These are phyloP conservation scores for Agapetus fuscipes DNA, from an alignment of 2,888 invertebrate species.

Conservation along the genomic window DNA sequence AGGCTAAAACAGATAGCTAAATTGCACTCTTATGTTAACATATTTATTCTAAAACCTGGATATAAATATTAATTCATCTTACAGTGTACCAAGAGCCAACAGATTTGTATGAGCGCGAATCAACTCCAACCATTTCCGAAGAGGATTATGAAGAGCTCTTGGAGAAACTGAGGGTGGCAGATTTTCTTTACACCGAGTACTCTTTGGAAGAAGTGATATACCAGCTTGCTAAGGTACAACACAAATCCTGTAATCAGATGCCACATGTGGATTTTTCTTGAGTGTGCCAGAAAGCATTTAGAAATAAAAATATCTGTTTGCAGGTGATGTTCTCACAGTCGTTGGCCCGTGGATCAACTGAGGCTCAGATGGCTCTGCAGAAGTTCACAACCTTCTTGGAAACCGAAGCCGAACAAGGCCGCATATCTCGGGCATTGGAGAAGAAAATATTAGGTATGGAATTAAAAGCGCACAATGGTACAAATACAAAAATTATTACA, in stretches of 20 bases:
- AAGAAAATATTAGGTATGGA: slow-evolving; percentile 65
- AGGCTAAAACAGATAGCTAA: no score
- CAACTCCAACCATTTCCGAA: slow-evolving; percentile 27
- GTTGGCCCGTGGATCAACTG: slow-evolving; percentile 54
- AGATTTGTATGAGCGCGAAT: slow-evolving; percentile 18
- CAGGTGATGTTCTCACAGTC: slow-evolving; percentile 72
- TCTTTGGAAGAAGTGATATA: slow-evolving; percentile 72
- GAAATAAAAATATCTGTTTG: no score
- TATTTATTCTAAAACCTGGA: no score
- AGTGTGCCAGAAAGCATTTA: no score
- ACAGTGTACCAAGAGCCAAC: no score
- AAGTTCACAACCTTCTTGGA: slow-evolving; percentile 67
- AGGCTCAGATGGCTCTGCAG: slow-evolving; percentile 63
- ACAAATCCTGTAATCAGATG: no score
- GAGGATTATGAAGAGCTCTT: slow-evolving; percentile 60
- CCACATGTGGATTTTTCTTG: no score
- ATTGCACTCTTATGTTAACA: no score
- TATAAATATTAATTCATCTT: no score
- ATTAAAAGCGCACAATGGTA: no score
- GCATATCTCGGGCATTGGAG: slow-evolving; percentile 62
- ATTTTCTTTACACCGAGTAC: slow-evolving; percentile 65
- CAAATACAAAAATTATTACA: no score
- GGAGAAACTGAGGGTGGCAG: slow-evolving; percentile 59
- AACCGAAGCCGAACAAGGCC: slow-evolving; percentile 61
- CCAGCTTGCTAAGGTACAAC: slow-evolving; percentile 69